Conservation (phyloP, 2,797 vertebrate genomes). For the Falco biarmicus region DNA sequence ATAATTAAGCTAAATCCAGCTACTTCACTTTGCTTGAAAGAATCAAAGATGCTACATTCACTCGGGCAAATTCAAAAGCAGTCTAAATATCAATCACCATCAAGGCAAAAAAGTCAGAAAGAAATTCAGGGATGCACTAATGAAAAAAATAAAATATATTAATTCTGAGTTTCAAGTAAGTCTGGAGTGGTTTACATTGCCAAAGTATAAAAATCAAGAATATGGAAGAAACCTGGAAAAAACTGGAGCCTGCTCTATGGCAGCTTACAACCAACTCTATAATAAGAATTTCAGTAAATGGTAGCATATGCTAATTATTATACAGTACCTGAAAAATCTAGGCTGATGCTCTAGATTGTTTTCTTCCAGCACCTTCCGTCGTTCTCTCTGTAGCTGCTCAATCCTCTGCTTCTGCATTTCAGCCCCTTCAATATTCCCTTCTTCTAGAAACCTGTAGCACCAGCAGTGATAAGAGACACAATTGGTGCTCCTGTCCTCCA, state of each 20-base stretch:
- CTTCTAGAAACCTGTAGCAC: slow-evolving; percentile 88
- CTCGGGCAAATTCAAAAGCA: background rate
- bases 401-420: slow-evolving; percentile 94
- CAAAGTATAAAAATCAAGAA: background rate
- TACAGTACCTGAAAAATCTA: slow-evolving; percentile 90
- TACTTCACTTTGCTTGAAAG: background rate
- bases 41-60: background rate
- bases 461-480: background rate
- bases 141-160: background rate
- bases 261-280: background rate
- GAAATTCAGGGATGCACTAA: background rate
- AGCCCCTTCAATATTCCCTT: slow-evolving; percentile 90
- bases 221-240: background rate
- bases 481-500: background rate
- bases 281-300: background rate
- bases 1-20: background rate
- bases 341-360: slow-evolving; percentile 87
- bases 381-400: slow-evolving; percentile 92
- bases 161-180: background rate
- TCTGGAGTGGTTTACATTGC: background rate
- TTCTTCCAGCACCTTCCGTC: slow-evolving; percentile 87
- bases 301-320: background rate
- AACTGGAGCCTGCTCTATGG: background rate
- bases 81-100: background rate
- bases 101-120: background rate